Evolutionary conservation across 2,113 vertebrate species (phyloP), one percentile per base, ranked within the genome.

Genomic region (Tenrec ecaudatus): DNA sequence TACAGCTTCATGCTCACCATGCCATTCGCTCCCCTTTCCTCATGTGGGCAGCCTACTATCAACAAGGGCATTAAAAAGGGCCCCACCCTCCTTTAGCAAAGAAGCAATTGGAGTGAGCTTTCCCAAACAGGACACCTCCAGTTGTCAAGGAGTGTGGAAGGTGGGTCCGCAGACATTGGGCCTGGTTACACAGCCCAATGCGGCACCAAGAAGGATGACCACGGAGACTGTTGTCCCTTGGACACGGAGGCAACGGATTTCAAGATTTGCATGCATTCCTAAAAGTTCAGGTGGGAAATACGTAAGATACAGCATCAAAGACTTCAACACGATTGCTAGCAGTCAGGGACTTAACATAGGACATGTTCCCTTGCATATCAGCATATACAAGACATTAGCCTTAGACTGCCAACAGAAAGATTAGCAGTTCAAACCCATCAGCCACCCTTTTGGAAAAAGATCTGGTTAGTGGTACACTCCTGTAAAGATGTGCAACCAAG

Each of bases 341-440:
- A 86, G 47, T 10, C 47, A 53, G 47, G 47, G 47, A 53, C 47
- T 53, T 53, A 53, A 47, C 38, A 43, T 27, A 83, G 36, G 36
- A 88, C 47, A 89, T 0, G 27, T 66, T 9, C 3, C 9, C 15
- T 12, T 16, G 9, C 2, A 40, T 33, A 29, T 73, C n/a, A 92
- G 86, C 77, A 79, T 79, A 78, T 64, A 87, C 33, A 81, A 85
- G 90, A 71, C 15, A 71, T 90, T 79, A 71, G 31, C 19, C 31
- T 4, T 71, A 9, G 11, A 31, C 6, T 33, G 31, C 31, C n/a
- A 33, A 71, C 68, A 71, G 68, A 71, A 71, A 71, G 60, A 1
- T 33, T 71, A n/a, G 68, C 68, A 71, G 68, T 71, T 71, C 16
- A 6, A n/a, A 33, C 68, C 31, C 16, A 71, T 4, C 15, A 19